Evolutionary conservation across 2,888 invertebrate genomes (phyloP).

Genomic region (Apamea crenata): DNA sequence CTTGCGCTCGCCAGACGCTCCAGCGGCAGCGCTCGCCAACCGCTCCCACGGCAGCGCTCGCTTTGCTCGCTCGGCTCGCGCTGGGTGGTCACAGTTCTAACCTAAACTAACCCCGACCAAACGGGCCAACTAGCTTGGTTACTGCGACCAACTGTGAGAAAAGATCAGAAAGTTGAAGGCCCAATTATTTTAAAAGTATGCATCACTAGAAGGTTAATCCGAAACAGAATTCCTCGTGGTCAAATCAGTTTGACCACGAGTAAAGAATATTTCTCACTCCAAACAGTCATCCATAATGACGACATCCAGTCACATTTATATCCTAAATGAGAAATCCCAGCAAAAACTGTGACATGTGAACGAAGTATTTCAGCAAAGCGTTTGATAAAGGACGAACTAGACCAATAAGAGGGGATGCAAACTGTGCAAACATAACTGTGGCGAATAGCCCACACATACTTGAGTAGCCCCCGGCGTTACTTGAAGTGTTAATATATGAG

Average conservation of each 20-base stretch:
- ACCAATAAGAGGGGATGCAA: slow-evolving; percentile 57
- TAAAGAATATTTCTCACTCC: neutral
- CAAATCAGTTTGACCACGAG: too few species aligned
- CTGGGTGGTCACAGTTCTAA: neutral
- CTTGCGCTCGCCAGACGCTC: neutral
- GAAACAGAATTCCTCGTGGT: too few species aligned
- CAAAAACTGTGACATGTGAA: slow-evolving; percentile 9
- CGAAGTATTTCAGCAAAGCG: slow-evolving; percentile 25
- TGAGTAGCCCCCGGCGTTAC: slow-evolving; percentile 46
- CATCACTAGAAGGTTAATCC: neutral
- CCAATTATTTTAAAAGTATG: neutral
- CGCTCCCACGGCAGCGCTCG: neutral
- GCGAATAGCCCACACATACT: slow-evolving; percentile 57
- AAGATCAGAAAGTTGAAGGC: neutral
- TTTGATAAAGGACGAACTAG: slow-evolving; percentile 19
- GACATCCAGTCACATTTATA: neutral
- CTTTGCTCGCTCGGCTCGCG: too few species aligned
- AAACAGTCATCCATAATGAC: neutral
- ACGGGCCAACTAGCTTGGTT: neutral
- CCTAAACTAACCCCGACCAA: neutral
- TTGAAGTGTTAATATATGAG: slow-evolving; percentile 61
- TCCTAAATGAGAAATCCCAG: neutral
- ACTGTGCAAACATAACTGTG: slow-evolving; percentile 48
- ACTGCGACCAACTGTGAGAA: neutral
- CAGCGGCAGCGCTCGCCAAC: too few species aligned